Percentiles rank a stretch among this genome's conserved stretches.
phyloP scores from a whole-genome alignment of 2,113 vertebrate genomes.

The Notechis scutatus region DNA sequence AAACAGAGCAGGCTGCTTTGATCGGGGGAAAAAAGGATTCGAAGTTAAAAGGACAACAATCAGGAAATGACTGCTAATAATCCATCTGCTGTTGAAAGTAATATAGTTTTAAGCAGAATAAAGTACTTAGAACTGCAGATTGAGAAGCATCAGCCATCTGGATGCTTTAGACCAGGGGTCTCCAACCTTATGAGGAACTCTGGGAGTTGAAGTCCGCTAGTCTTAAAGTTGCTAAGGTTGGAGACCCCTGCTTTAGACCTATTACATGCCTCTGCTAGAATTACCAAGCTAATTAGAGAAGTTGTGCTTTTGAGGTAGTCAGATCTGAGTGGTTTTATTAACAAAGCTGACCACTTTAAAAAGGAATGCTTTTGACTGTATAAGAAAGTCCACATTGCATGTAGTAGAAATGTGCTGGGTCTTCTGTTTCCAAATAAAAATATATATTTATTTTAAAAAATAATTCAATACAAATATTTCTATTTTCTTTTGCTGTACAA shows the following conservation, averaged over 20 bases:
- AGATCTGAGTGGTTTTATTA: not conserved
- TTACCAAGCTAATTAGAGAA: not conserved
- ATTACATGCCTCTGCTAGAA: not conserved
- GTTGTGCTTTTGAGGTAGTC: not conserved
- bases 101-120: not conserved
- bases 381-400: not conserved
- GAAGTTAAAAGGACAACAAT: not conserved
- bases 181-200: too few species aligned
- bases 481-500: not conserved
- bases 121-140: not conserved
- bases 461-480: not conserved
- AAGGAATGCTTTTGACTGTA: not conserved
- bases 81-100: not conserved
- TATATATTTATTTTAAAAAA: not conserved
- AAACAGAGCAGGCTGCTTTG: not conserved
- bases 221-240: too few species aligned
- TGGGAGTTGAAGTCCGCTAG: too few species aligned
- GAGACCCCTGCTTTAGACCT: not conserved
- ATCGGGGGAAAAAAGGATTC: not conserved
- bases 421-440: not conserved
- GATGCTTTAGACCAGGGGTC: not conserved
- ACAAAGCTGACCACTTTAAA: not conserved
- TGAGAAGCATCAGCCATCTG: not conserved
- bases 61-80: not conserved
- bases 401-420: not conserved